phyloP scores from a whole-genome alignment of 2,888 invertebrate species.

The Drosophila emarginata region DNA sequence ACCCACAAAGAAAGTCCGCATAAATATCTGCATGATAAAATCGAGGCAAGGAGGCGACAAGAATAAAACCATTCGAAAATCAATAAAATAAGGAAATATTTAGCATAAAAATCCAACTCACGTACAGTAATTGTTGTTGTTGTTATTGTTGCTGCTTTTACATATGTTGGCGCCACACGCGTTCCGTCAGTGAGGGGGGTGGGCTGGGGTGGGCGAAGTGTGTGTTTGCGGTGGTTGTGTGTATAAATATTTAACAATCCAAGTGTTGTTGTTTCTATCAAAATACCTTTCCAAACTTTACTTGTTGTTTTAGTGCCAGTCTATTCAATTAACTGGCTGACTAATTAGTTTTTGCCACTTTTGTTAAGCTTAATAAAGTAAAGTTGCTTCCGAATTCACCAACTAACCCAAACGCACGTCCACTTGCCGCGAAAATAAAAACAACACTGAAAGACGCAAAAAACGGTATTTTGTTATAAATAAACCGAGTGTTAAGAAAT shows the following conservation, averaged over 20 bases:
- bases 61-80: slow-evolving; percentile 47
- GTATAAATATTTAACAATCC: slow-evolving; percentile 58
- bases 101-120: slow-evolving; percentile 34
- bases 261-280: slow-evolving; percentile 25
- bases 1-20: slow-evolving; percentile 16
- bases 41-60: slow-evolving; percentile 36
- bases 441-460: neutral
- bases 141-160: slow-evolving; percentile 48
- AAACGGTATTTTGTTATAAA: no score
- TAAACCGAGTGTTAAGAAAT: no score
- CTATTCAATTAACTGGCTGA: neutral
- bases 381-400: no score
- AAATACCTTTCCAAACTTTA: neutral
- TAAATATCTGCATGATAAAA: slow-evolving; percentile 33
- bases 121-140: slow-evolving; percentile 55
- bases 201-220: slow-evolving; percentile 6
- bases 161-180: slow-evolving; percentile 67
- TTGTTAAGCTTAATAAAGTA: neutral
- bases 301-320: neutral
- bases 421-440: neutral
- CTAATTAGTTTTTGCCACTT: neutral
- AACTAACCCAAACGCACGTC: neutral
- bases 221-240: slow-evolving; percentile 25
- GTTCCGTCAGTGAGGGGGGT: slow-evolving; percentile 18
- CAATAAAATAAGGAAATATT: slow-evolving; percentile 51